Base-by-base conservation (phyloP, 2,888 invertebrate genomes). In the Mimachlamys varia region DNA sequence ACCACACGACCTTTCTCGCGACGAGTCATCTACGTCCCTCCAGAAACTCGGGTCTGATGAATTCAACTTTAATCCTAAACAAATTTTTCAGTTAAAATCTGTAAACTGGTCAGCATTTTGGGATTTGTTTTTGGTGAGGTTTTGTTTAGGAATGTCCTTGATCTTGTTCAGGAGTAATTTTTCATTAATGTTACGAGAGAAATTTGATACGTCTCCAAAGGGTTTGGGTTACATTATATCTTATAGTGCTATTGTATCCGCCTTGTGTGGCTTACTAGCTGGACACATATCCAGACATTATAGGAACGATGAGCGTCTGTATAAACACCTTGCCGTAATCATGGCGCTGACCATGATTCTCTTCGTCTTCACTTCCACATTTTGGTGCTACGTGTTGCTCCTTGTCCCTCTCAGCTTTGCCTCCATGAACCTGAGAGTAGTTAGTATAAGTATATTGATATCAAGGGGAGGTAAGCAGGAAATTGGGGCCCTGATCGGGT, bases 211-310 rank as follows among this genome's bases (percentile, higher is more conserved):
- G 10, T 93, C 96, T 3, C 95, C 96, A 4, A 94, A 93, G 76
- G 93, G 92, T 4, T 94, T 95, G 19, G 96, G 97, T 19, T 96
- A 96, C 92, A 91, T 96, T 17, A 96, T 95, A 33, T 96, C 97
- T 7, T 96, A 95, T 90, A 94, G 95, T 89, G 96, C 95, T 0
- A 89, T 95, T 0, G 93, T 96, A 10, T 94, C 96, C 13, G 95
- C 96, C 0, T 27, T 95, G 7, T 94, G 95, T 55, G 96, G 96
- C 0, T 95, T 96, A 90, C 90, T 95, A 19, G 95, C 96, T 2
- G 96, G 96, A 0, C 90, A 92, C 88, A 92, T 96, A 62, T 92
- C 96, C 4, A 93, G 92, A 53, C 93, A 92, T 49, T 96, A 95
- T 90, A 92, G 91, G 37, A 94, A 95, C 93, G 94, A 96, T 90